These are phyloP conservation scores for Cremastobaeus sp. DNA, from an alignment of 2,888 invertebrate species.

Conservation along the genomic window DNA sequence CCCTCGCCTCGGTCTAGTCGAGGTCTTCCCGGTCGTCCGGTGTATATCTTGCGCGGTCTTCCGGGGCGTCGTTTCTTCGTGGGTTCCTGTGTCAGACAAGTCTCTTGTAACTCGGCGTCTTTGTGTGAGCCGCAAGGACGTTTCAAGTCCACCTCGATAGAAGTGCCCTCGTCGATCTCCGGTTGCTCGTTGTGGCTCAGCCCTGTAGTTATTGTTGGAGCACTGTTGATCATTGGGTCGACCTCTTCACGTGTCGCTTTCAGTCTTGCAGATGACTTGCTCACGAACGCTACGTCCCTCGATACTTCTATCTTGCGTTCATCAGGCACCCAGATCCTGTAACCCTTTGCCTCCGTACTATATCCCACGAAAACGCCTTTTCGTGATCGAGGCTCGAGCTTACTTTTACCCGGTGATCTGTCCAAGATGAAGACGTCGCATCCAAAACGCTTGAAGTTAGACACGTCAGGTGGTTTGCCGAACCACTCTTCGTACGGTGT, in stretches of 20 bases:
- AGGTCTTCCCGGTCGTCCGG: conserved; percentile 13
- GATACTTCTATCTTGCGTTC: background rate
- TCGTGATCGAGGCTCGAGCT: conserved; percentile 16
- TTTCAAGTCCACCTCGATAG: too few species aligned
- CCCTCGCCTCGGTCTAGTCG: background rate
- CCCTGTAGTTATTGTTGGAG: too few species aligned
- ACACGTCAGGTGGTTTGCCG: conserved; percentile 14
- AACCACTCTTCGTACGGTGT: conserved; percentile 14
- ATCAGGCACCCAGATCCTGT: conserved; percentile 17
- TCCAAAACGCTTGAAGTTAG: background rate
- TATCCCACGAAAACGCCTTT: conserved; percentile 25
- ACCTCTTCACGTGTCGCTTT: background rate
- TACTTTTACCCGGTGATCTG: conserved; percentile 8
- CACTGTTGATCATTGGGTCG: too few species aligned
- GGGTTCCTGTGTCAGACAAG: too few species aligned
- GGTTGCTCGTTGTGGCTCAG: too few species aligned
- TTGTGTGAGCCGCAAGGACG: too few species aligned
- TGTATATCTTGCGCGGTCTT: conserved; percentile 12
- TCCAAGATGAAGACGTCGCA: conserved; percentile 16
- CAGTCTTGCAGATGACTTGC: too few species aligned
- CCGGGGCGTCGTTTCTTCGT: conserved; percentile 7
- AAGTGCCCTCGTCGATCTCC: too few species aligned
- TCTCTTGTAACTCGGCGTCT: too few species aligned
- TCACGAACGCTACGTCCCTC: conserved; percentile 3
- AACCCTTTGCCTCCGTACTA: conserved; percentile 17